Evolutionary conservation across 2,888 invertebrate species (phyloP).

Genomic region (Hipparchia semele): DNA sequence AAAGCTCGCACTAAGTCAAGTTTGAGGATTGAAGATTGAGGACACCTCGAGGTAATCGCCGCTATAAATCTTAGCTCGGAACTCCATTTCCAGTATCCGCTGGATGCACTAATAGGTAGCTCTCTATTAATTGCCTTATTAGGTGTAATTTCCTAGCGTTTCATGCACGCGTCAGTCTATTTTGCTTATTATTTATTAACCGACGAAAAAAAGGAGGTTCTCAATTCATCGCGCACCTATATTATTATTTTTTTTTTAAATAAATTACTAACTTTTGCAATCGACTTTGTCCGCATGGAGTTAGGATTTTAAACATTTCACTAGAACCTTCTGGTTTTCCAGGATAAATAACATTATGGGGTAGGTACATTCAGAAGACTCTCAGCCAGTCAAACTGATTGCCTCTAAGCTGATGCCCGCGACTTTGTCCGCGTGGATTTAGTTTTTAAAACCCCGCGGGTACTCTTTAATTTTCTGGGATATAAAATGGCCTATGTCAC

Average conservation of each 20-base stretch:
- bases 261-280: background rate
- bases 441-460: too few species aligned
- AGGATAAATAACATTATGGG: too few species aligned
- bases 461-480: too few species aligned
- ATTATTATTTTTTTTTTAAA: too few species aligned
- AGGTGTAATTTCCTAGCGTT: conserved; percentile 54
- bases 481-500: too few species aligned
- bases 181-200: conserved; percentile 17
- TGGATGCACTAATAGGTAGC: conserved; percentile 52
- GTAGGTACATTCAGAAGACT: background rate
- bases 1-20: conserved; percentile 25
- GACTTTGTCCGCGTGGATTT: too few species aligned
- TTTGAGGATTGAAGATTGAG: conserved; percentile 33
- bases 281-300: too few species aligned
- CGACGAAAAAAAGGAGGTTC: too few species aligned
- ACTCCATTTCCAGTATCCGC: conserved; percentile 56
- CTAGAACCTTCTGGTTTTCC: too few species aligned
- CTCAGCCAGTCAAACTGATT: background rate
- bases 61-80: conserved; percentile 49
- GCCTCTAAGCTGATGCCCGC: background rate
- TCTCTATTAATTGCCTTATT: conserved; percentile 56
- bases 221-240: too few species aligned
- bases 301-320: too few species aligned
- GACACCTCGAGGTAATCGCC: conserved; percentile 39
- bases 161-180: conserved; percentile 37